Evolutionary conservation across 2,888 invertebrate species (phyloP), one percentile per base, ranked within the genome.

Genomic region (Litoditis marina): DNA sequence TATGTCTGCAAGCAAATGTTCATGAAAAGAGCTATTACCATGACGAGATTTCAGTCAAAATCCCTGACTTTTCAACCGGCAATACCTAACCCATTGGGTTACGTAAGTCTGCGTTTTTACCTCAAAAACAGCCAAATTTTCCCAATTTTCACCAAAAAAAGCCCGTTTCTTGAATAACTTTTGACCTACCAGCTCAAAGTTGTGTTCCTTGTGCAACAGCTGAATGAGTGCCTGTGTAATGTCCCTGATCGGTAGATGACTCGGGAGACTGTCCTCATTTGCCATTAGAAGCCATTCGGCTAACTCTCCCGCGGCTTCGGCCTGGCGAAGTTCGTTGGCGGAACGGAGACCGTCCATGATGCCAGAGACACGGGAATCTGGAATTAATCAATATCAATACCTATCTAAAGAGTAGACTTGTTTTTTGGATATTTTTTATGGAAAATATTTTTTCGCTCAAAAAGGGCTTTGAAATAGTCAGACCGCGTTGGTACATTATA

Each of bases 141-240:
- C n/a, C n/a, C n/a, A n/a, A n/a, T n/a, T n/a, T n/a, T n/a, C n/a
- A n/a, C n/a, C 19, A 44, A 44, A 22, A 44, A 44, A 7, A 5
- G 5, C 19, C 44, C 19, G 19, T 44, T 4, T n/a, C n/a, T n/a
- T n/a, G n/a, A n/a, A n/a, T n/a, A 4, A 2, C 13, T 39, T 6
- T n/a, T 3, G 25, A 83, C 85, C 84, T 82, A 90, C 90, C 88
- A 98, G 94, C 85, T 96, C 96, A 86, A 96, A 96, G 86, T 98
- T 98, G 84, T 96, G 94, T 83, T 96, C 96, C 88, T 94, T 93
- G 56, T 92, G 90, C 27, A 98, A 88, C 63, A 98, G 86, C 79
- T 89, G 90, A 69, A 94, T 92, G 39, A 98, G 88, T 6, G 94
- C 93, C 0, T 95, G 94, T 52, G 96, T 94, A 19, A 94, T 94